phyloP scores from a whole-genome alignment of 1,140 invertebrate genomes.

The Drosophila ambigua region DNA sequence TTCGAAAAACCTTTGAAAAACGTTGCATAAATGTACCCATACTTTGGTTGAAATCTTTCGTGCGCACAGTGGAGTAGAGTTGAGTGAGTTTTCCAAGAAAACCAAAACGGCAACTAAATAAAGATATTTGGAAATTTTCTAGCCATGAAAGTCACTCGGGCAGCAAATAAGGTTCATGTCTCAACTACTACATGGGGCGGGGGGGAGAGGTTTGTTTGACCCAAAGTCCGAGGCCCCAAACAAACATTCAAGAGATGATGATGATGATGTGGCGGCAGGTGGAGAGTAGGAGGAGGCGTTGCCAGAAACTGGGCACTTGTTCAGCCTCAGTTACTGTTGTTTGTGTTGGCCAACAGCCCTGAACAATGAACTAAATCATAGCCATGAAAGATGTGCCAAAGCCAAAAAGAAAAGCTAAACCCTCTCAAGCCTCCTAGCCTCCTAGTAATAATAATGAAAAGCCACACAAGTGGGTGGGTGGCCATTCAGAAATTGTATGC shows the following conservation, averaged over 20 bases:
- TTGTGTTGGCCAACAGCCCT: conserved; percentile 65
- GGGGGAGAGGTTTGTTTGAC: conserved; percentile 44
- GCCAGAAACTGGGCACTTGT: conserved; percentile 72
- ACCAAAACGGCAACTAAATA: conserved; percentile 63
- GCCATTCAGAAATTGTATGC: conserved; percentile 57
- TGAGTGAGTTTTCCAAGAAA: conserved; percentile 14
- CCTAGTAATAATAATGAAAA: conserved; percentile 76
- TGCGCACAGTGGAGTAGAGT: background rate
- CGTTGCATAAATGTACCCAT: background rate
- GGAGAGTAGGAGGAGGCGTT: conserved; percentile 14
- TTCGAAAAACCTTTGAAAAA: no score
- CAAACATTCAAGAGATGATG: conserved; percentile 61
- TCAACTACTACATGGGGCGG: conserved; percentile 44
- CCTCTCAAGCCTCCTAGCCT: conserved; percentile 8
- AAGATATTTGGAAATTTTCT: conserved; percentile 65
- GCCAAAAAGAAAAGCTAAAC: conserved; percentile 47
- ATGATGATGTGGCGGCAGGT: background rate
- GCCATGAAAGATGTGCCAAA: conserved; percentile 76
- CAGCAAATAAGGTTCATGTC: conserved; percentile 82
- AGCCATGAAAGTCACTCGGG: conserved; percentile 75
- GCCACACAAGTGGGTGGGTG: conserved; percentile 30
- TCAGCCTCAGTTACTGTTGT: conserved; percentile 67
- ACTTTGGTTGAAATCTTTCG: no score
- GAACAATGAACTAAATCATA: conserved; percentile 78
- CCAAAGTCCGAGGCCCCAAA: conserved; percentile 66